Percentiles rank a stretch among this genome's conserved stretches.
These are phyloP conservation scores for Magallana gigas DNA, from an alignment of 1,140 invertebrate genomes.

Conservation along the genomic window DNA sequence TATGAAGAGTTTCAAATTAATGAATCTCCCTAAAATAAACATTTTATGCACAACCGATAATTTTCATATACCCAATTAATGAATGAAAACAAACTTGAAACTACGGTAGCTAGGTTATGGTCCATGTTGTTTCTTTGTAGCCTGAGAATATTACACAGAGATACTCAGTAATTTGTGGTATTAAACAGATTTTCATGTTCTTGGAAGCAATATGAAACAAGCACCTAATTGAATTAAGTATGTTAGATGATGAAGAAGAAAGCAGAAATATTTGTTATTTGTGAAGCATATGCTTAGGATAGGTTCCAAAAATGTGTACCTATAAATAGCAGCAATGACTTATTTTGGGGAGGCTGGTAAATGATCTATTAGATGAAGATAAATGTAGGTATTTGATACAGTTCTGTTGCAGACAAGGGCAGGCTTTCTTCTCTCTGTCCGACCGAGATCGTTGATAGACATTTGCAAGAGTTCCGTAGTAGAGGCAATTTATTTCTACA, in stretches of 20 bases:
- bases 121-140: no score
- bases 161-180: no score
- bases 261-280: neutral
- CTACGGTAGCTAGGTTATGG: no score
- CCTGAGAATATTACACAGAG: no score
- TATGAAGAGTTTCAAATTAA: neutral
- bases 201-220: no score
- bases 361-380: constrained; percentile 31
- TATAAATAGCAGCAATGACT: neutral
- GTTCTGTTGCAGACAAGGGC: neutral
- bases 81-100: no score
- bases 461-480: neutral
- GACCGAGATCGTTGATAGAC: neutral
- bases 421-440: neutral
- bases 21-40: no score
- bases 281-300: constrained; percentile 8
- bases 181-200: no score
- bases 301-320: neutral
- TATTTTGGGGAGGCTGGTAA: constrained; percentile 26
- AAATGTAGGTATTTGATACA: constrained; percentile 23
- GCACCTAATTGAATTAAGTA: no score
- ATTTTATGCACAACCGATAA: no score
- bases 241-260: no score
- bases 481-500: neutral
- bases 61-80: no score